Evolutionary conservation across 2,888 invertebrate genomes (phyloP).

Genomic region (Rotaria socialis): DNA sequence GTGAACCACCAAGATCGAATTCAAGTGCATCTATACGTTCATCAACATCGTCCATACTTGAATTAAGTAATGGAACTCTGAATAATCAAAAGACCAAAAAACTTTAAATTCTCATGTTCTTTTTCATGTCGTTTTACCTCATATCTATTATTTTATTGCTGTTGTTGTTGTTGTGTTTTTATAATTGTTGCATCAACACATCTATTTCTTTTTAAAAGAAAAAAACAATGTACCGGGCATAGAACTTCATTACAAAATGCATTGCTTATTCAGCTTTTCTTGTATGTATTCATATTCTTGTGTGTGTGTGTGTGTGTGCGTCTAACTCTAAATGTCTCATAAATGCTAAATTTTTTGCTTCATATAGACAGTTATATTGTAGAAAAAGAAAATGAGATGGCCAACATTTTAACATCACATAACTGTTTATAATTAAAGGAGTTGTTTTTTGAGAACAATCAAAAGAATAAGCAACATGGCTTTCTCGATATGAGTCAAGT

Average conservation of each 20-base stretch:
- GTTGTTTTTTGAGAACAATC: no score
- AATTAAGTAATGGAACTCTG: neutral
- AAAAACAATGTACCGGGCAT: neutral
- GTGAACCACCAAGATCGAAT: slow-evolving; percentile 27
- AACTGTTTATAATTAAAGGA: no score
- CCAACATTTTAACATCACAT: neutral
- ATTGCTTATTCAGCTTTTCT: neutral
- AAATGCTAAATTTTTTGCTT: neutral
- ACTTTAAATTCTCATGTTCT: neutral
- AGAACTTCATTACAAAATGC: neutral
- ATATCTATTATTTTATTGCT: neutral
- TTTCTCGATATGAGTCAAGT: no score
- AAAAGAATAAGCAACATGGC: no score
- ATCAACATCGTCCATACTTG: neutral
- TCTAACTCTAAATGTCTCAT: neutral
- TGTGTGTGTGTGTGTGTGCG: neutral
- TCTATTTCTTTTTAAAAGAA: slow-evolving; percentile 15
- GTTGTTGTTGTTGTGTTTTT: neutral
- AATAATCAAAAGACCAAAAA: neutral
- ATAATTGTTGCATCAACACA: neutral
- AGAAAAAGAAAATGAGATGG: neutral
- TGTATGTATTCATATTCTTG: neutral
- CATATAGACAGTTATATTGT: neutral
- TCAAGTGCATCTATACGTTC: slow-evolving; percentile 23
- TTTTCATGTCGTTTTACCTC: neutral